phyloP scores from a whole-genome alignment of 1,140 invertebrate genomes.

The Chlorops oryzae region DNA sequence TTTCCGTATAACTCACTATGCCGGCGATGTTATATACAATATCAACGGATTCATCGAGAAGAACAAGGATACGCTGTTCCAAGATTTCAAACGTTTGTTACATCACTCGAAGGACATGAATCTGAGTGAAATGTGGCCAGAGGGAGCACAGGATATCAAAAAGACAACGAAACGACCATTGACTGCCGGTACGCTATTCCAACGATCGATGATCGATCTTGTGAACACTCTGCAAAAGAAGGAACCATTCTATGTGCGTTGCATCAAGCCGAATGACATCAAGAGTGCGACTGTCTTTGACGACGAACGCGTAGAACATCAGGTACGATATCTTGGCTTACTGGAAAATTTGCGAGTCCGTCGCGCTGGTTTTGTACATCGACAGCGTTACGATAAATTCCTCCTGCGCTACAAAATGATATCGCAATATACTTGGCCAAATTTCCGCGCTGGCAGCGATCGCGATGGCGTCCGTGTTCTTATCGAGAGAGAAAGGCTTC shows the following conservation, averaged over 20 bases:
- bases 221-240: constrained; percentile 84
- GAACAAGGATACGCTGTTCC: constrained; percentile 91
- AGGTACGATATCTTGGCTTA: constrained; percentile 84
- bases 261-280: constrained; percentile 90
- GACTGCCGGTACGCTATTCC: constrained; percentile 90
- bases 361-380: constrained; percentile 87
- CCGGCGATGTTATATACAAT: constrained; percentile 91
- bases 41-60: constrained; percentile 90
- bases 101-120: constrained; percentile 72
- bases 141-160: constrained; percentile 84
- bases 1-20: constrained; percentile 87
- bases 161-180: constrained; percentile 90
- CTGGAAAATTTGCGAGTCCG: constrained; percentile 91
- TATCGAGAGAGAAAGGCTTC: constrained; percentile 72
- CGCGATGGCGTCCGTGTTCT: constrained; percentile 79
- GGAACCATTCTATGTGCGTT: constrained; percentile 95
- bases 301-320: constrained; percentile 74
- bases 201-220: constrained; percentile 86
- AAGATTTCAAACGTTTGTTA: constrained; percentile 90
- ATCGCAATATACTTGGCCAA: constrained; percentile 89
- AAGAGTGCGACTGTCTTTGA: constrained; percentile 70
- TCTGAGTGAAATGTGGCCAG: constrained; percentile 88
- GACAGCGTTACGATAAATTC: constrained; percentile 85
- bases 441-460: constrained; percentile 69
- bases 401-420: constrained; percentile 90